Evolutionary conservation across 2,888 invertebrate species (phyloP), one percentile per base, ranked within the genome.

Genomic region (Loripinus fragilis): DNA sequence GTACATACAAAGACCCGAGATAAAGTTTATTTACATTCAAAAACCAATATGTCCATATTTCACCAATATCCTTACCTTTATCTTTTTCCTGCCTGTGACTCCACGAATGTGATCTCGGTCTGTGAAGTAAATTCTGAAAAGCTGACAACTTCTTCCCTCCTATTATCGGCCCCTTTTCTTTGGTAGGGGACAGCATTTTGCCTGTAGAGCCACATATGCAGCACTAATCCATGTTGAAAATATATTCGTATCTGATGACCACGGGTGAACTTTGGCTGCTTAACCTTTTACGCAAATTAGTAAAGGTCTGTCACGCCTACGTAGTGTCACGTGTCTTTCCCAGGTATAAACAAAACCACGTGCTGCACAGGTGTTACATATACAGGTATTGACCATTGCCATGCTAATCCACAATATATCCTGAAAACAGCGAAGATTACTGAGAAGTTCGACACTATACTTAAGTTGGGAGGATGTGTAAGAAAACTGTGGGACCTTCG

Each of bases 131-230:
- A 50, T 70, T 83, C 52, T 77, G 77, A 20, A 83, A 77, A 35
- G 80, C 80, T n/a, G 77, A 75, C 28, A 82, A 42, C 71, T 80
- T 77, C 38, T 82, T 82, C 41, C 75, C 80, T 38, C 80, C 83
- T 48, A 83, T 78, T 48, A 71, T 65, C 7, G 74, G 75, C 42
- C 80, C 80, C 74, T 83, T 83, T 35, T 83, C 83, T 72, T 83
- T 83, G 23, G 83, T 73, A 17, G 83, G 80, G 33, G 60, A 60
- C 60, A 60, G 23, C 60, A 60, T 60, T 60, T 60, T 20, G 8
- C 38, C 12, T 5, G 5, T 38, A 38, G 12, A 38, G 12, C 38
- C 38, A 38, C 38, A 12, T 38, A n/a, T n/a, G n/a, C n/a, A n/a
- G n/a, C n/a, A n/a, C n/a, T 52, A 20, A 20, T 17, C 15, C 25